These are phyloP conservation scores for Ptychadena robeensis DNA, from an alignment of 2,797 vertebrate species.

Conservation along the genomic window DNA sequence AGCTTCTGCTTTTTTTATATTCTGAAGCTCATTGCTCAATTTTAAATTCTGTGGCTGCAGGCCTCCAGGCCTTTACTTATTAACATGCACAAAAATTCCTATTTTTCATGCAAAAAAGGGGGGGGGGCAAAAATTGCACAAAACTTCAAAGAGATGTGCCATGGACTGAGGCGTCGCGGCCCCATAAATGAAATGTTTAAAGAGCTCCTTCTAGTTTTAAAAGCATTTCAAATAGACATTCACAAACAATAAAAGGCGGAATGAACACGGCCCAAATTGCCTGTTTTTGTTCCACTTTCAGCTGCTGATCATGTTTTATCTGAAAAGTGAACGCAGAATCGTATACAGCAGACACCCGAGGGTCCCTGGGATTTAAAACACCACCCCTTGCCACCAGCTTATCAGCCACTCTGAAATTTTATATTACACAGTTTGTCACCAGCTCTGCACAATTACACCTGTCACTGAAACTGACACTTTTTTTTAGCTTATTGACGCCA, in stretches of 20 bases:
- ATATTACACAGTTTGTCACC: conserved; percentile 45
- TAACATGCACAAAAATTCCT: conserved; percentile 81
- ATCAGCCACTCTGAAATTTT: conserved; percentile 47
- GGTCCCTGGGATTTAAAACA: conserved; percentile 41
- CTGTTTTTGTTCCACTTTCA: conserved; percentile 57
- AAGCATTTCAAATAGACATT: conserved; percentile 59
- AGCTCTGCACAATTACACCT: conserved; percentile 47
- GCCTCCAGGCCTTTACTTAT: conserved; percentile 78
- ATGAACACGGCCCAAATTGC: conserved; percentile 53
- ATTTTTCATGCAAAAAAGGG: conserved; percentile 76
- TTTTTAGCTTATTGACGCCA: conserved; percentile 33
- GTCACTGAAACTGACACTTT: conserved; percentile 49
- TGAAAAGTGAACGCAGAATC: conserved; percentile 21
- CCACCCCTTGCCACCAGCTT: conserved; percentile 13
- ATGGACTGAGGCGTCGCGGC: conserved; percentile 72
- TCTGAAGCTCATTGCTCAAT: conserved; percentile 4
- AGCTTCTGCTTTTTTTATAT: conserved; percentile 8
- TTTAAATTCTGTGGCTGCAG: conserved; percentile 75
- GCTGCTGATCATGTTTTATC: conserved; percentile 49
- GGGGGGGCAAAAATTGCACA: background rate
- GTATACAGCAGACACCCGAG: conserved; percentile 30
- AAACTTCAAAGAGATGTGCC: conserved; percentile 79
- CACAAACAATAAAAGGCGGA: conserved; percentile 57
- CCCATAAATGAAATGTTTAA: conserved; percentile 71
- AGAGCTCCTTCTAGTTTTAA: conserved; percentile 69